Evolutionary conservation across 2,113 vertebrate species (phyloP), one percentile per base, ranked within the genome.

Genomic region (Colaptes auratus): DNA sequence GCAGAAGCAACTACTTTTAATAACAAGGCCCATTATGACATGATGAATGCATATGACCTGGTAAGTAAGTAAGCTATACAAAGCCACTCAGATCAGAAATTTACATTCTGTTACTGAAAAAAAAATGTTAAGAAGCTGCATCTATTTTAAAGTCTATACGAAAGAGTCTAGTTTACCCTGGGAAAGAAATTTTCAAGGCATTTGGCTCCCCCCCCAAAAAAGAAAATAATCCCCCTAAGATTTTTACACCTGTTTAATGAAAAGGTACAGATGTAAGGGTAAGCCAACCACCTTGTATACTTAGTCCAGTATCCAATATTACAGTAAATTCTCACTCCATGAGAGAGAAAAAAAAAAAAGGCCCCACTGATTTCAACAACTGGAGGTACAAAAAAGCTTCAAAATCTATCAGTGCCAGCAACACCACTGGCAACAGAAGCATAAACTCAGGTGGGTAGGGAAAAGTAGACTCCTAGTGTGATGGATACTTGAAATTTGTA

Each of bases 1-100:
- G 95, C 95, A 94, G 89, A 97, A 97, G 85, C 80, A 96, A 95
- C 86, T 93, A 96, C 93, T 97, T 96, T 96, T 96, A 96, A 93
- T 73, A 96, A 96, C 97, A 97, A 98, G 92, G 86, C 95, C 90
- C 88, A 20, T 89, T 96, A 86, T 78, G 95, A 95, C 87, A 74
- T 92, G 94, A 95, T 83, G 93, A 93, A 92, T 60, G 82, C 19
- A 1, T 83, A 94, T 87, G 95, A 96, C 92, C 83, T 95, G 96
- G 94, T 94, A 71, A 58, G 82, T 64, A 95, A 92, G 71, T 55
- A 96, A 97, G 86, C 89, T 84, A 88, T 69, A 94, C 42, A 69
- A 97, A 96, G 93, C 72, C 58, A 96, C 64, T 95, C 87, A 52
- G 86, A 93, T 95, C 90, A 91, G 80, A 89, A 93, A 95, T 81